phyloP scores from a whole-genome alignment of 1,140 invertebrate species.

The Steinernema khuongi region DNA sequence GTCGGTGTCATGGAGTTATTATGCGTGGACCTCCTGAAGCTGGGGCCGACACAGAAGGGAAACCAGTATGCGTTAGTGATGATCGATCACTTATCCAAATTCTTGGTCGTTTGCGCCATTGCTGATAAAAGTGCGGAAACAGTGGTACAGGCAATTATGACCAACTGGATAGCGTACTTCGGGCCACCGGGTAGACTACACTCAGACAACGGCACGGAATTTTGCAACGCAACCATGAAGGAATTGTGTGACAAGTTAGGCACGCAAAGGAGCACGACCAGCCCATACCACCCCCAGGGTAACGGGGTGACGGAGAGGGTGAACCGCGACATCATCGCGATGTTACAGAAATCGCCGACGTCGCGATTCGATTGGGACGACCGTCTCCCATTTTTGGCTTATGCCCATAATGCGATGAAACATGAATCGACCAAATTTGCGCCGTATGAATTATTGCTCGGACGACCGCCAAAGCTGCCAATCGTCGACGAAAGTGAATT shows the following conservation, averaged over 20 bases:
- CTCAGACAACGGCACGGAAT: slow-evolving; percentile 1
- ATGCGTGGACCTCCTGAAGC: slow-evolving; percentile 15
- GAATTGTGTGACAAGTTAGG: not conserved
- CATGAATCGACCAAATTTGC: slow-evolving; percentile 9
- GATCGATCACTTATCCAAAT: slow-evolving; percentile 22
- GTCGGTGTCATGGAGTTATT: not conserved
- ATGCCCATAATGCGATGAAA: not conserved
- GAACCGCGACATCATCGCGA: not conserved
- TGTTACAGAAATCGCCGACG: not conserved
- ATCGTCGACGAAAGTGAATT: not conserved
- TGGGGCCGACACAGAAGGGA: not conserved
- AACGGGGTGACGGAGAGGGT: slow-evolving; percentile 11
- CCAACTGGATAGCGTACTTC: not conserved
- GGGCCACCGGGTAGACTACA: not conserved
- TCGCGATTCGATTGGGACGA: slow-evolving; percentile 13
- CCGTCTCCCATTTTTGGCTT: not conserved
- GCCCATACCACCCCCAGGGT: not conserved
- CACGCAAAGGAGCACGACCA: not conserved
- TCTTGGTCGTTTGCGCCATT: not conserved
- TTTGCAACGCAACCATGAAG: not conserved
- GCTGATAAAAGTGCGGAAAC: not conserved
- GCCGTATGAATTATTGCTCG: slow-evolving; percentile 9
- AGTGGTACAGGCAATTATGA: not conserved
- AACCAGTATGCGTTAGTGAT: slow-evolving; percentile 17
- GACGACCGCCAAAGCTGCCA: slow-evolving; percentile 2